Percentiles rank a stretch among this genome's conserved stretches.
These are phyloP conservation scores for Apis laboriosa DNA, from an alignment of 1,140 invertebrate genomes.

Conservation along the genomic window DNA sequence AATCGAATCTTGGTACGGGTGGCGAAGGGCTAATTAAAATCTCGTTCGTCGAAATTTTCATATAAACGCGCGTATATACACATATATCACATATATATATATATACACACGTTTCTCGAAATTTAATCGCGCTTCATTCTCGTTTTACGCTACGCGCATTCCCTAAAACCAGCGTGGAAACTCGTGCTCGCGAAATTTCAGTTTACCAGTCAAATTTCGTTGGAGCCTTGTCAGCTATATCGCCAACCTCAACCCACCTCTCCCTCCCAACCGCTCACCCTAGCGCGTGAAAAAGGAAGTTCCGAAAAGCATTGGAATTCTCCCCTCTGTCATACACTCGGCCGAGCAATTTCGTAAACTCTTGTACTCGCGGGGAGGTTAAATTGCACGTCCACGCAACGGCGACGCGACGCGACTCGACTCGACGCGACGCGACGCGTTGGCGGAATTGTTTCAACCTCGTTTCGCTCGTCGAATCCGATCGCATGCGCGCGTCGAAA, in stretches of 20 bases:
- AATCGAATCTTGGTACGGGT: neutral
- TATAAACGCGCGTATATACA: neutral
- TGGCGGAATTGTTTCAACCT: no score
- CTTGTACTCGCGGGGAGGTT: no score
- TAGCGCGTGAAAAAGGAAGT: no score
- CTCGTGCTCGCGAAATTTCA: neutral
- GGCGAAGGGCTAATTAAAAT: neutral
- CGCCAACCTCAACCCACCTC: neutral
- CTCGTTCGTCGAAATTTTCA: neutral
- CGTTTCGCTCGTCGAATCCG: no score
- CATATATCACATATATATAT: no score
- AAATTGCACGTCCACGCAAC: no score
- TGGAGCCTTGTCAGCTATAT: neutral
- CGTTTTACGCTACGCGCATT: neutral
- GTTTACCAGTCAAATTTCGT: neutral
- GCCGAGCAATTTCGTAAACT: no score
- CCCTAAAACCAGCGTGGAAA: neutral
- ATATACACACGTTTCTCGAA: neutral
- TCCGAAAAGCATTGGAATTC: neutral
- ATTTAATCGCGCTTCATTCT: conserved; percentile 9
- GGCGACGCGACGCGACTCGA: no score
- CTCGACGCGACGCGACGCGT: no score
- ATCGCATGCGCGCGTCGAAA: no score
- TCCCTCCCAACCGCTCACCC: neutral
- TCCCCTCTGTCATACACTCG: neutral